Percentiles rank a stretch among this genome's conserved stretches.
These are phyloP conservation scores for Malurus cyaneus DNA, from an alignment of 2,113 vertebrate species.

Conservation along the genomic window DNA sequence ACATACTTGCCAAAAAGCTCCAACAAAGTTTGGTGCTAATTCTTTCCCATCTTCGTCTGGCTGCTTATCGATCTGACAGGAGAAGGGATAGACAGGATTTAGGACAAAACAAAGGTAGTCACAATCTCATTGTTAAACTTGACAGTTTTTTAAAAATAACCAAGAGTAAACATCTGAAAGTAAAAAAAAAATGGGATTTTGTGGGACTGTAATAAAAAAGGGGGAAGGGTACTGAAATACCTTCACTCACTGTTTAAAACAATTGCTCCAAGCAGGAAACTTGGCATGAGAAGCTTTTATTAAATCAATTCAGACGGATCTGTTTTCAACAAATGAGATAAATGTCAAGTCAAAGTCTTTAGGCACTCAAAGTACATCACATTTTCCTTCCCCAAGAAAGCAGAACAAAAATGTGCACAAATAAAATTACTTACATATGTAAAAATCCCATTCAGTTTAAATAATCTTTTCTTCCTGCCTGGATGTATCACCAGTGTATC, in stretches of 20 bases:
- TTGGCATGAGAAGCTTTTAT: constrained; percentile 43
- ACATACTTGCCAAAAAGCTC: constrained; percentile 47
- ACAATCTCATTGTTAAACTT: constrained; percentile 38
- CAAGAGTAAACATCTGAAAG: constrained; percentile 13
- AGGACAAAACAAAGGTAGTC: constrained; percentile 11
- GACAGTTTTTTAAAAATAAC: background rate
- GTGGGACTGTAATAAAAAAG: background rate
- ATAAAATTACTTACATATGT: constrained; percentile 56
- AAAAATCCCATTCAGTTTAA: constrained; percentile 44
- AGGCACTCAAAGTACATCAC: constrained; percentile 24
- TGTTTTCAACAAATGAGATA: constrained; percentile 62
- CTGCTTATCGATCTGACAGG: constrained; percentile 37
- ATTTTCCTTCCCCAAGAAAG: constrained; percentile 37
- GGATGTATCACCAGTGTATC: background rate
- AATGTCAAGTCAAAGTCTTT: constrained; percentile 51
- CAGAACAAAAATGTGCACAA: constrained; percentile 35
- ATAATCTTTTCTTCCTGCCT: constrained; percentile 47
- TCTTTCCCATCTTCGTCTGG: constrained; percentile 16
- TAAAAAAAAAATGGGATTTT: background rate
- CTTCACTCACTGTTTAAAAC: constrained; percentile 40
- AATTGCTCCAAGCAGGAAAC: constrained; percentile 45
- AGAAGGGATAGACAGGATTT: constrained; percentile 9
- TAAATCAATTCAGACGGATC: constrained; percentile 54
- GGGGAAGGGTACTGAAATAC: background rate
- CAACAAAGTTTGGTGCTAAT: constrained; percentile 4